Evolutionary conservation across 2,113 vertebrate species (phyloP), one percentile per base, ranked within the genome.

Genomic region (Amia ocellicauda): DNA sequence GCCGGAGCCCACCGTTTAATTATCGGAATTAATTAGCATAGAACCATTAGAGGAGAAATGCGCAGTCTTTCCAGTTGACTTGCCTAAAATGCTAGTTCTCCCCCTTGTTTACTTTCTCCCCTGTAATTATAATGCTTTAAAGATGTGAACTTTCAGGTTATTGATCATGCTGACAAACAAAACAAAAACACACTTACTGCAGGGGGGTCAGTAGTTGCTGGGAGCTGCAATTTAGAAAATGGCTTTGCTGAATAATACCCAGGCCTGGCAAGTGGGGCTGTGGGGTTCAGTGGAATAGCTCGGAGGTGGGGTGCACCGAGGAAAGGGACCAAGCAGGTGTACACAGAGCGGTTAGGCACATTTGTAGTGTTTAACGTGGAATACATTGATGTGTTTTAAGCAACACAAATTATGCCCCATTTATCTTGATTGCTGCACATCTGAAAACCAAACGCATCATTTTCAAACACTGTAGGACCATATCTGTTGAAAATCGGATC

Each of bases 331-430:
- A 67, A 69, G 78, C 79, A 85, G 84, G 79, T 81, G 78, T 72
- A 80, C 53, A 62, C 19, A 10, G 70, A 70, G 63, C 64, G 72
- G 75, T 84, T 82, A 84, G 82, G 79, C 74, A 80, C 82, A 84
- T 82, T 62, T 67, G 3, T 70, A 75, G 72, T 69, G 55, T 73
- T 63, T 68, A 55, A 22, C 36, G 19, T 40, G 22, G 47, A 62
- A 55, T 45, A 11, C 19, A 40, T 62, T 29, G 17, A 19, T 47
- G 36, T 27, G n/a, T 17, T 64, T 45, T 49, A 17, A 47, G 42
- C 26, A 5, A 36, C 14, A 1, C 14, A 65, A 58, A 36, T 28
- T 26, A 40, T 47, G 27, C 19, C n/a, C 24, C 13, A 43, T 14
- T 41, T 14, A 20, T 50, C 28, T 36, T 36, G 20, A 24, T 49